Evolutionary conservation across 2,888 invertebrate genomes (phyloP), one percentile per base, ranked within the genome.

Genomic region (Cheilosia scutellata): DNA sequence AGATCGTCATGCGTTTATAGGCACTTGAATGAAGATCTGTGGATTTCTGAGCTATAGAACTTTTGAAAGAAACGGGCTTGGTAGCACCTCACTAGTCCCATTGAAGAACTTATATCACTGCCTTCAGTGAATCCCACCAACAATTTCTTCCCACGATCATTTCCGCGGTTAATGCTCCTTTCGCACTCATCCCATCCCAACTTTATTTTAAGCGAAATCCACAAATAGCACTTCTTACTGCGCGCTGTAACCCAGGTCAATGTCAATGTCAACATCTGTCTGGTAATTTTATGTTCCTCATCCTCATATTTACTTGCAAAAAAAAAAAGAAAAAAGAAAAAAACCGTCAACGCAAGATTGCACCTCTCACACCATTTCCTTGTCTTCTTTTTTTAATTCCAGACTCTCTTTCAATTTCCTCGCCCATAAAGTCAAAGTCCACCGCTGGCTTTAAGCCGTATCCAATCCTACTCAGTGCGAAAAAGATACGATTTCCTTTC

Each of bases 241-340:
- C 20, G 2, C 20, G 20, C 9, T 11, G 20, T 27, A 65, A 7
- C 65, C 51, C 76, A 68, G 76, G 68, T 76, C 76, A 76, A 76
- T 76, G 76, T 68, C 76, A 76, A 76, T 66, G 76, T 66, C 76
- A 76, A 29, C 58, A 76, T 57, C 75, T 58, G 66, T 76, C 75
- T 76, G 75, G 31, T n/a, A 40, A 49, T 49, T 66, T 76, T 42
- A 76, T 58, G 66, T 25, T 29, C 33, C 29, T 40, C 63, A 33
- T 55, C 47, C 47, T 20, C 47, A 47, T 9, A 47, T 16, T 44
- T 44, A 5, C 27, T 25, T 27, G 44, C 53, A 25, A 20, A 49
- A 6, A 16, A 40, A 6, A 33, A 49, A 6, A 16, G 29, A 6
- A 33, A 40, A 55, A 37, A 37, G 47, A 65, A 2, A 62, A 53